Base-by-base conservation (phyloP, 1,140 invertebrate genomes). In the Drosophila navojoa region DNA sequence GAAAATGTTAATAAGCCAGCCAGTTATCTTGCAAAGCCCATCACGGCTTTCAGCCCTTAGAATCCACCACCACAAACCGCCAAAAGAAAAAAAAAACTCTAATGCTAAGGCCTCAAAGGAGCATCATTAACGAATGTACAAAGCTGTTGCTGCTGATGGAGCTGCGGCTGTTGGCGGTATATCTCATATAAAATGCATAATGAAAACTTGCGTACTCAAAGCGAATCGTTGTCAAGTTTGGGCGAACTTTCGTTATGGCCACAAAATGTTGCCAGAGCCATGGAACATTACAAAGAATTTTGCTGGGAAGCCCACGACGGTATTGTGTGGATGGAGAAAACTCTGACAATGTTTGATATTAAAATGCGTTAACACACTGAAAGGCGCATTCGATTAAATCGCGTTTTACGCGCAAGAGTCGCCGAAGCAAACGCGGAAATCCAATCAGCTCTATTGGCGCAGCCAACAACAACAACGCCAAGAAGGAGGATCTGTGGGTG, bases 371-470 rank as follows among this genome's bases (percentile, higher is more conserved):
- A 79, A 84, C 73, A 81, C 79, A 77, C 40, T 59, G 42, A 79
- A 76, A 70, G 47, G 62, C 52, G 63, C 62, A 79, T 85, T 84
- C 81, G 81, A 85, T 85, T 79, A 77, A 80, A 82, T 79, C 78
- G 45, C 75, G 49, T 50, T 15, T 42, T 53, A 10, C 38, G 60
- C 19, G 25, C 13, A 7, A 13, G 45, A 62, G 64, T 49, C 47
- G 63, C 58, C 58, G 45, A 38, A 45, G 57, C 53, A 79, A 64
- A 58, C 40, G 47, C 16, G 35, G 44, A 76, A 82, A 82, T 79
- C 80, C 76, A 84, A 84, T 84, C 80, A 84, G 69, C 32, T 58
- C 64, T 42, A 57, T 63, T 40, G 50, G 49, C 44, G 4, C 42
- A 62, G 47, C 35, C 50, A 49, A 25, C 58, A 67, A 52, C 58